Base-by-base conservation (phyloP, 2,888 invertebrate species). In the Selenia dentaria region DNA sequence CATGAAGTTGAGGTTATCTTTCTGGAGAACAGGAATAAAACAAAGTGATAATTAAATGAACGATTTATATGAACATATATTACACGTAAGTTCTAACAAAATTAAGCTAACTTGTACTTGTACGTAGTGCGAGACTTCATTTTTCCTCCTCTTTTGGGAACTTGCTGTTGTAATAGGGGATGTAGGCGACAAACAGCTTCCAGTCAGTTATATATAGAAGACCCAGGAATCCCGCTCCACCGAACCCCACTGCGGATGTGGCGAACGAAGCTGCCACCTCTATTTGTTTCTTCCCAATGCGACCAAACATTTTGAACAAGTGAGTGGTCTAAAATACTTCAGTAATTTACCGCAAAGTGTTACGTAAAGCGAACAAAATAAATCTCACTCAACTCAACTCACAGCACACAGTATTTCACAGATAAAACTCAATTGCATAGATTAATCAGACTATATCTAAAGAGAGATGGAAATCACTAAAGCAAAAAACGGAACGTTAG, bases 191-290 rank as follows among this genome's bases (percentile, higher is more conserved):
- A 53, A 96, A 84, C 35, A 92, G 72, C 79, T 93, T 95, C 96
- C 96, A 97, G 72, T 97, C 96, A 0, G 96, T 96, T 59, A 94
- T 91, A 79, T 95, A 97, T 1, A 94, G 79, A 6, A 95, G 57
- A 0, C 84, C 89, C 13, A 92, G 67, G 45, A 92, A 91, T n/a
- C 92, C 94, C 0, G 93, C 90, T 22, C 92, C 92, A 29, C 96
- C 96, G 71, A 93, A 97, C 0, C 90, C 88, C 0, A 81, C 68
- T 10, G 91, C 92, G 3, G 95, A 93, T 10, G 94, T 91, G 24
- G 93, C 48, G 92, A 79, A 84, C 38, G 79, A 62, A 22, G 76
- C 71, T 6, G 92, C 91, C 12, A 93, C 80, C 65, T 93, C 92
- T 13, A 92, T 67, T 6, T 94, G 94, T 64, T 91, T 93, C 70